Evolutionary conservation across 2,113 vertebrate genomes (phyloP), one percentile per base, ranked within the genome.

Genomic region (Neotragus pygmaeus): DNA sequence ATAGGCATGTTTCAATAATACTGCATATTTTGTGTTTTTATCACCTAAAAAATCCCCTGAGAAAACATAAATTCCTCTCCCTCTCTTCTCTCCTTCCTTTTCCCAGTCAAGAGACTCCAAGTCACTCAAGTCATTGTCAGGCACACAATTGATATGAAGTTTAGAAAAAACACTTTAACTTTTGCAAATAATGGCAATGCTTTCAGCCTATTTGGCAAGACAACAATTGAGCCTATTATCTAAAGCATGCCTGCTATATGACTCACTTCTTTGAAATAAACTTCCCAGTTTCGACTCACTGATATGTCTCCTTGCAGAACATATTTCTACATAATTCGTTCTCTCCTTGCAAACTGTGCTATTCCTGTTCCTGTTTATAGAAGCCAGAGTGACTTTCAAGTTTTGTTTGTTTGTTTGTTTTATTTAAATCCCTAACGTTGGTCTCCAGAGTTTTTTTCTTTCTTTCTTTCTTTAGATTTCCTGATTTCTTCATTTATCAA

Each of bases 121-220:
- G 90, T 92, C 70, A 36, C 55, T 94, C 43, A 55, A n/a, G n/a
- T 60, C 85, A 13, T 73, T 90, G 3, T 57, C 57, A 92, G n/a
- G 85, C 45, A 64, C 21, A 98, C 30, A 95, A 82, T 36, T 88
- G 75, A 89, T 39, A 94, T 13, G 16, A 49, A 66, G 58, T 90
- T 97, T 91, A 94, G 51, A 90, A 96, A 92, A 83, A 96, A 43
- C 58, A 57, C 43, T 55, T 95, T 83, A 49, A 33, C 19, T 77
- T 57, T 90, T 92, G 45, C 77, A 75, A 70, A 62, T 91, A 93
- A 88, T 66, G 57, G 81, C 80, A 81, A 39, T 45, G 28, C 43
- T 92, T 90, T 97, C 55, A 75, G n/a, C 43, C 39, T 97, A 55
- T 84, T 96, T 94, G 95, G 64, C 85, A 97, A 90, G 64, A 85